Base-by-base conservation (phyloP, 2,797 vertebrate genomes). In the Lutjanus argentimaculatus region DNA sequence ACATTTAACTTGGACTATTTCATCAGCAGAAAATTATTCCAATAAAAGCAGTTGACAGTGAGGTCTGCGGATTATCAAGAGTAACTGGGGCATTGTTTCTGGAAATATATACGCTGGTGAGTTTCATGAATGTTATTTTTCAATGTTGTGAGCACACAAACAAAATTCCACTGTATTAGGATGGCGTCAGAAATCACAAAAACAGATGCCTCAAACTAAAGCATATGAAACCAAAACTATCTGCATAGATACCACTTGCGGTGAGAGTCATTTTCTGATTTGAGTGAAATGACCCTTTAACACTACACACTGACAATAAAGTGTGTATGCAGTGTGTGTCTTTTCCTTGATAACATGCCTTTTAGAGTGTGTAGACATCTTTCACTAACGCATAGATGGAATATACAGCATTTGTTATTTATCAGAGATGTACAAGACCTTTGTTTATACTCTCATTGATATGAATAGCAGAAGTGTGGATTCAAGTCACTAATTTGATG, bases 91-190 rank as follows among this genome's bases (percentile, higher is more conserved):
- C 30, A 63, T 61, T 72, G n/a, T 83, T 70, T 79, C 58, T 78
- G 51, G 19, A 59, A 77, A 46, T 48, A 64, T 7, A 30, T 45
- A 21, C 6, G 36, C 53, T 74, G 42, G 22, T 55, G 21, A 52
- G 21, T 77, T 82, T 75, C 21, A 73, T 49, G 36, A 80, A 72
- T 74, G 67, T 70, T 77, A 53, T 64, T 78, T 79, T 82, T 82
- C 58, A 71, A 7, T 58, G 43, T 67, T 53, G 36, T 15, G 42
- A 72, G 15, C 36, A 17, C n/a, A 70, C 53, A 67, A 53, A 56
- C 59, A 70, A 51, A 70, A 75, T 63, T 69, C 55, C 63, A 30
- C 19, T 58, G 48, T 58, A 49, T 13, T 36, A 49, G 13, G 17
- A 25, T 66, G 52, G 7, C 2, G 51, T 45, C 14, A 13, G 36